A percentile compares a stretch with the other conserved stretches of the same genome.
phyloP scores from a whole-genome alignment of 2,888 invertebrate species.

The Ormyrus rosae region DNA sequence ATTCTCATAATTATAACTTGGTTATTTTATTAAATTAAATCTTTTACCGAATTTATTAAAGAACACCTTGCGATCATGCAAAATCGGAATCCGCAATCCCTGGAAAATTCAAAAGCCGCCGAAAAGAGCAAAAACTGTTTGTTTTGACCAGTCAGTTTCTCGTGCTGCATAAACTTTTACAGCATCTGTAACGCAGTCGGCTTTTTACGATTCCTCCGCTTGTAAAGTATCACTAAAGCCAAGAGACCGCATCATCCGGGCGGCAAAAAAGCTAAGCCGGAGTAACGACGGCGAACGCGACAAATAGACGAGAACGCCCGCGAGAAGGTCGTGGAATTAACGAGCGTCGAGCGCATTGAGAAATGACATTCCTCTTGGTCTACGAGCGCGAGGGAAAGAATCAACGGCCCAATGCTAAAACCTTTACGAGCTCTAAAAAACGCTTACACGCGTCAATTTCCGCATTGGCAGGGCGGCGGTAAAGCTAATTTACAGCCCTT shows the following conservation, averaged over 20 bases:
- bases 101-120: no score
- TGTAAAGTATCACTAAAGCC: no score
- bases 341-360: constrained; percentile 29
- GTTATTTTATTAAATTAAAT: no score
- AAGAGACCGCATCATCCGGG: neutral
- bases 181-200: neutral
- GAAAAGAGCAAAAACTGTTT: no score
- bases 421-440: constrained; percentile 46
- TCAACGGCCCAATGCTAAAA: constrained; percentile 12
- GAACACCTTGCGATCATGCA: no score
- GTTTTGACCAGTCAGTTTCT: no score
- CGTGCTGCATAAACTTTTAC: no score
- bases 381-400: constrained; percentile 6
- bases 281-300: constrained; percentile 10
- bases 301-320: constrained; percentile 24
- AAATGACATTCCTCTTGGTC: constrained; percentile 40
- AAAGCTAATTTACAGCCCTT: constrained; percentile 43
- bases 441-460: constrained; percentile 24
- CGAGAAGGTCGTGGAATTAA: constrained; percentile 33
- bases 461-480: constrained; percentile 37
- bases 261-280: neutral
- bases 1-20: no score
- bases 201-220: neutral
- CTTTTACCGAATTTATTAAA: no score
- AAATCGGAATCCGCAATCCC: no score